Percentiles rank a stretch among this genome's conserved stretches.
Conservation (phyloP, 2,888 invertebrate genomes). For the Lacanobia oleracea region DNA sequence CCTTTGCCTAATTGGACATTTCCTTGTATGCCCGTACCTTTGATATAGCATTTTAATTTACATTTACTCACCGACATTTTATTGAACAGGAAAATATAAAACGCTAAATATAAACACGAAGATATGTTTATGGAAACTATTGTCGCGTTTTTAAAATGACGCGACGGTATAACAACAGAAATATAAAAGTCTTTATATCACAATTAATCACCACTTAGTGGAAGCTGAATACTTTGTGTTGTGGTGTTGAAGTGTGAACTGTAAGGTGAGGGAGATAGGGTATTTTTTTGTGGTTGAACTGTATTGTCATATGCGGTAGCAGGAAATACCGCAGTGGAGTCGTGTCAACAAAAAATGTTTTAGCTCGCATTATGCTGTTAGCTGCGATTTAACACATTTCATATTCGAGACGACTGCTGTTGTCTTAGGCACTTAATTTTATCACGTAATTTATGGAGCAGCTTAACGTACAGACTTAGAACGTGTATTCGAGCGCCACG, state of each 20-base stretch:
- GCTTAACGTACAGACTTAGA: conserved; percentile 64
- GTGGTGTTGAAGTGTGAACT: conserved; percentile 66
- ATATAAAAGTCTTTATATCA: conserved; percentile 88
- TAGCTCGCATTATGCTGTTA: conserved; percentile 87
- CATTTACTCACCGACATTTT: conserved; percentile 56
- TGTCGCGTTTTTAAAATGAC: conserved; percentile 82
- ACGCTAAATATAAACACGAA: conserved; percentile 63
- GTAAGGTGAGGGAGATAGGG: conserved; percentile 65
- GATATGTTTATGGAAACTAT: conserved; percentile 76
- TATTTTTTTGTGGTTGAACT: conserved; percentile 62
- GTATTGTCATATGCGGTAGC: conserved; percentile 77
- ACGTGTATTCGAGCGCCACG: conserved; percentile 63
- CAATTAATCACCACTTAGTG: conserved; percentile 88
- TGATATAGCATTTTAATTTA: conserved; percentile 65
- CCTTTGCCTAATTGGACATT: conserved; percentile 87
- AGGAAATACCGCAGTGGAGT: conserved; percentile 88
- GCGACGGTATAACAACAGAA: conserved; percentile 84
- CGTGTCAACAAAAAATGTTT: conserved; percentile 88
- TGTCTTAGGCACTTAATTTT: conserved; percentile 85
- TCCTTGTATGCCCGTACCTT: conserved; percentile 73
- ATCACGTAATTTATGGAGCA: conserved; percentile 72
- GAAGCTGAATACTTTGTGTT: conserved; percentile 68
- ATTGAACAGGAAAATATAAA: conserved; percentile 47
- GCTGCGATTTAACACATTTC: conserved; percentile 89
- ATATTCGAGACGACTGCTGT: conserved; percentile 86